A percentile compares a stretch with the other conserved stretches of the same genome.
Conservation (phyloP, 1,140 invertebrate species). For the Hycleus phaleratus region DNA sequence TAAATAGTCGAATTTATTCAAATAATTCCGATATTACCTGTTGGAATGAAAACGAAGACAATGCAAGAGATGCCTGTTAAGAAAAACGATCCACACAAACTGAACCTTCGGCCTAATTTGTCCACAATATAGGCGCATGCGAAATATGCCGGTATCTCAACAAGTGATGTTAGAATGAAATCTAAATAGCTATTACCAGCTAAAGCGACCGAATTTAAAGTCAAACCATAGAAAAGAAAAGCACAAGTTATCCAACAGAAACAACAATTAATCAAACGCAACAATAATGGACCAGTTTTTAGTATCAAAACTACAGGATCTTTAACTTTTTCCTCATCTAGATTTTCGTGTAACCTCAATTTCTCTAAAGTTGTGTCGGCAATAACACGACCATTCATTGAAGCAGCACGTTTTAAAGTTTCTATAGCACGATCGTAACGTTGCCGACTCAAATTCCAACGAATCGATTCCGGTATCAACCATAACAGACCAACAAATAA, state of each 20-base stretch:
- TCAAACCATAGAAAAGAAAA: constrained; percentile 73
- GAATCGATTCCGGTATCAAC: constrained; percentile 43
- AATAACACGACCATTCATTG: constrained; percentile 53
- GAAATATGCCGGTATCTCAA: constrained; percentile 63
- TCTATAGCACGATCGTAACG: constrained; percentile 41
- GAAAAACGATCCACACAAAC: constrained; percentile 49
- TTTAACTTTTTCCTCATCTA: constrained; percentile 19
- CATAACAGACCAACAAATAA: constrained; percentile 27
- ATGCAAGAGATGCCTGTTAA: constrained; percentile 46
- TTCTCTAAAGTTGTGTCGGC: constrained; percentile 45
- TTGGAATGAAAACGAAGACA: constrained; percentile 14
- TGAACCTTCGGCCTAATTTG: constrained; percentile 52
- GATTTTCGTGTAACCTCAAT: not conserved
- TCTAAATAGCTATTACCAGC: constrained; percentile 61
- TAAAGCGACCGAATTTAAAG: constrained; percentile 65
- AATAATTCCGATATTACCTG: not conserved
- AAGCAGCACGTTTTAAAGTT: constrained; percentile 36
- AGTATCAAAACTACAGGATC: constrained; percentile 45
- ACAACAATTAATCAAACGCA: constrained; percentile 52
- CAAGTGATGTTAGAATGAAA: constrained; percentile 57
- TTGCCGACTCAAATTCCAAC: constrained; percentile 42
- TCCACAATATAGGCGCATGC: constrained; percentile 54
- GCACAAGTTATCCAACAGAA: constrained; percentile 60
- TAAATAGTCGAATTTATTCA: not conserved
- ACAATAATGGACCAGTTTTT: constrained; percentile 47